phyloP scores from a whole-genome alignment of 2,888 invertebrate genomes.

The Junonia oenone region DNA sequence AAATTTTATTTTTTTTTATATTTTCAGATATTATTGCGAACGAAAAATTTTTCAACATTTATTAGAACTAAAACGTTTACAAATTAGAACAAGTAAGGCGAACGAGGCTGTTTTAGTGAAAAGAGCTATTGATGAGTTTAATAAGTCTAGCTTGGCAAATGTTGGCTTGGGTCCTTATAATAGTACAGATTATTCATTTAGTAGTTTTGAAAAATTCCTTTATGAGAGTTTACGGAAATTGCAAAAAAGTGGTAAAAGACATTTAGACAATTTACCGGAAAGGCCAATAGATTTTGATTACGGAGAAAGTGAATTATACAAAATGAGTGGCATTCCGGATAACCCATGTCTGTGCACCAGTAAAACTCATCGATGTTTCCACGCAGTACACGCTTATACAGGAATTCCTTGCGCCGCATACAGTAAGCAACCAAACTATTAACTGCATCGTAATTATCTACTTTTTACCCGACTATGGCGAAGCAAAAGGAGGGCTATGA shows the following conservation, averaged over 20 bases:
- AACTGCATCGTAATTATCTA: too few species aligned
- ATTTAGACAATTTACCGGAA: constrained; percentile 82
- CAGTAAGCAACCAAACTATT: constrained; percentile 77
- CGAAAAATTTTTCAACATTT: constrained; percentile 95
- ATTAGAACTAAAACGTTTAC: constrained; percentile 92
- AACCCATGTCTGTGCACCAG: constrained; percentile 91
- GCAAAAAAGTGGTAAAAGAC: constrained; percentile 84
- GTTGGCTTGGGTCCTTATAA: constrained; percentile 83
- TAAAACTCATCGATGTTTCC: constrained; percentile 93
- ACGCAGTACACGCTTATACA: constrained; percentile 94
- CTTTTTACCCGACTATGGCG: too few species aligned
- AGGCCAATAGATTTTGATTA: constrained; percentile 72
- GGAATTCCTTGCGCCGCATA: constrained; percentile 93
- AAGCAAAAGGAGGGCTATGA: too few species aligned
- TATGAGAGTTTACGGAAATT: constrained; percentile 91
- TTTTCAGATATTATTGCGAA: constrained; percentile 90
- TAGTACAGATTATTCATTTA: constrained; percentile 84
- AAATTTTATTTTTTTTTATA: neutral
- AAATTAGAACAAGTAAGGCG: constrained; percentile 92
- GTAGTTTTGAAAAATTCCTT: constrained; percentile 91
- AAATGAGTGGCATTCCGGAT: constrained; percentile 82
- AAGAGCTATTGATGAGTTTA: constrained; percentile 90
- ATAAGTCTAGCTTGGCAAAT: constrained; percentile 85
- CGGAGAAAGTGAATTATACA: constrained; percentile 77
- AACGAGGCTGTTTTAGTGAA: constrained; percentile 94